phyloP scores from a whole-genome alignment of 2,113 vertebrate genomes.

The Urocitellus parryii region DNA sequence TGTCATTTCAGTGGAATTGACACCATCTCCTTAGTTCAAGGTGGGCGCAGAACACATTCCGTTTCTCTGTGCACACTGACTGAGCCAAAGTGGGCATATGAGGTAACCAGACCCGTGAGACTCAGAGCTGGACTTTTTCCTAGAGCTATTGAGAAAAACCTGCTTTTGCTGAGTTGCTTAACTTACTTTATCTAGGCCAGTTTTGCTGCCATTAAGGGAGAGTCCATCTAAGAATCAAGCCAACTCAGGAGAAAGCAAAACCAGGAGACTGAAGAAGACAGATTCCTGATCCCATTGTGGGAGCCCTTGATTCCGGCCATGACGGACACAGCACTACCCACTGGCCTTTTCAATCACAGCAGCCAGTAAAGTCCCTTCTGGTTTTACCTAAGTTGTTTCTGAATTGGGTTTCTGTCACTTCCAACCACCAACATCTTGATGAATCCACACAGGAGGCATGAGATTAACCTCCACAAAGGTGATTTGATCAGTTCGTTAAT shows the following conservation, averaged over 20 bases:
- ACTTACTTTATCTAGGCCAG: neutral
- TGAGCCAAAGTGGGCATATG: neutral
- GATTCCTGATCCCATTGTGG: neutral
- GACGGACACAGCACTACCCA: neutral
- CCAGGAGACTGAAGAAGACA: neutral
- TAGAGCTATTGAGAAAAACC: neutral
- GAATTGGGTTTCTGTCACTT: constrained; percentile 57
- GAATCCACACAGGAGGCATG: neutral
- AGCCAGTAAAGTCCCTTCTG: neutral
- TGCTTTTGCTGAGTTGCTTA: neutral
- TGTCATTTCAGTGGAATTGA: neutral
- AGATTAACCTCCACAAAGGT: neutral
- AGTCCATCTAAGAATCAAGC: neutral
- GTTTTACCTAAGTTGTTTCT: constrained; percentile 36
- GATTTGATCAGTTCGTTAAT: constrained; percentile 1
- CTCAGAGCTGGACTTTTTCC: neutral
- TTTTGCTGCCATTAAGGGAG: neutral
- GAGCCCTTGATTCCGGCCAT: neutral
- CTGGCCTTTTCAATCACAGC: neutral
- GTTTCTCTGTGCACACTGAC: neutral
- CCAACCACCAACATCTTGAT: constrained; percentile 54
- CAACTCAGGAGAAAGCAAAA: neutral
- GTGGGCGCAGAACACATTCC: neutral
- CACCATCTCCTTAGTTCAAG: neutral
- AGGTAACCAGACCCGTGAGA: neutral